Conservation (phyloP, 2,797 vertebrate species). For the Darevskia nairensis region DNA sequence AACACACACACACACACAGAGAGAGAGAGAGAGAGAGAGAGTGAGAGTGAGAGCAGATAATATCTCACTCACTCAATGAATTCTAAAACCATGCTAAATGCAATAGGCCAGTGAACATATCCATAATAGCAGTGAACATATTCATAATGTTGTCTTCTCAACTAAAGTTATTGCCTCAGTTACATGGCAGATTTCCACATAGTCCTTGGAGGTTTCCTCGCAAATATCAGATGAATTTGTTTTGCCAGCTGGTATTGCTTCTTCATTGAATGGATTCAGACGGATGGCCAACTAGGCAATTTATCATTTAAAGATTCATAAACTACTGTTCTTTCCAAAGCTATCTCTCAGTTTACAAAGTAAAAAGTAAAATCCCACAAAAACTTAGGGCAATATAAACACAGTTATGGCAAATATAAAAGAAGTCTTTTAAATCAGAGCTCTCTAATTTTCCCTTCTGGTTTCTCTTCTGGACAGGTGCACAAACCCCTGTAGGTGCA, state of each 20-base stretch:
- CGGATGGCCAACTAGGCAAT: neutral
- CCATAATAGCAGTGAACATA: constrained; percentile 22
- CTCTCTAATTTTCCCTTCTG: neutral
- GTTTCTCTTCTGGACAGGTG: neutral
- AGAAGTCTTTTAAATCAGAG: neutral
- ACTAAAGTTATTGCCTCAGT: neutral
- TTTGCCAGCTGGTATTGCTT: neutral
- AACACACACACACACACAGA: neutral
- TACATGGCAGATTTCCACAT: neutral
- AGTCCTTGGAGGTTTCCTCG: neutral
- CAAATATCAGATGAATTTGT: neutral
- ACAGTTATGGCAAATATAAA: neutral
- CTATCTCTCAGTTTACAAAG: neutral
- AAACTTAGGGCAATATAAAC: neutral
- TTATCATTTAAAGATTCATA: constrained; percentile 2
- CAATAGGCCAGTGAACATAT: constrained; percentile 19
- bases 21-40: neutral
- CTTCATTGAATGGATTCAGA: neutral
- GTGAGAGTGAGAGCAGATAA: neutral
- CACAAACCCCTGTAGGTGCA: neutral
- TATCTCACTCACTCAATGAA: constrained; percentile 1
- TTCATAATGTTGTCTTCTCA: neutral
- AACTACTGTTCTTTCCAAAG: neutral
- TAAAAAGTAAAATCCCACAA: neutral
- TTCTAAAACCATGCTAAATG: constrained; percentile 29